Evolutionary conservation across 2,113 vertebrate species (phyloP), one percentile per base, ranked within the genome.

Genomic region (Platysternon megacephalum): DNA sequence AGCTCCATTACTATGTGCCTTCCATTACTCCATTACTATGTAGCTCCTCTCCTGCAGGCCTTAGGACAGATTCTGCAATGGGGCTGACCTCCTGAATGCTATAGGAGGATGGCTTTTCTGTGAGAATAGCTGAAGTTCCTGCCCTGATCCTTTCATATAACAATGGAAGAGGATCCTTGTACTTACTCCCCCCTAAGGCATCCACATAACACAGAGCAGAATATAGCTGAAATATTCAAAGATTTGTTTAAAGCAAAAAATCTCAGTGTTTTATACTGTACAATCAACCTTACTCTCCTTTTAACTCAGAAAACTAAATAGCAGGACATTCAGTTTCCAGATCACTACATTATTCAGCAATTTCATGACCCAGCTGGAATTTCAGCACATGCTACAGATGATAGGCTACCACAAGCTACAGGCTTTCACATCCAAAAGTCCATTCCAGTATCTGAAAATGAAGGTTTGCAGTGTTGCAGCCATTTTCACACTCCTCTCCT

Each of bases 401-500:
- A 68, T 29, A 90, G 3, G 13, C 29, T 86, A 89, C 46, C 39
- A 56, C 24, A 74, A 39, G 21, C 79, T 49, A 53, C 1, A 29
- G 79, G 39, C 11, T 85, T 90, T 91, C 29, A 76, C 12, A 76
- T 89, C 13, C 58, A 88, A 89, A 91, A 87, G 22, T 39, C 55
- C 72, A 87, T 81, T 90, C 39, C 28, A 72, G 29, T 44, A 86
- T 84, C 93, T 92, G 61, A 74, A 92, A 90, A 28, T 3, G 83
- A 46, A 95, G 92, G 53, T 42, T 21, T 82, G 49, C 85, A 89
- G 52, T 32, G 56, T 28, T 93, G 79, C 19, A 91, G 91, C 28
- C n/a, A 53, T 85, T 93, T 84, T 55, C 72, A 85, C 44, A 93
- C 74, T 44, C 84, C 83, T 88, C 89, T 84, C 46, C 55, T 90